Percentiles rank a stretch among this genome's conserved stretches.
Conservation (phyloP, 2,888 invertebrate genomes). For the Drosophila maculinotata region DNA sequence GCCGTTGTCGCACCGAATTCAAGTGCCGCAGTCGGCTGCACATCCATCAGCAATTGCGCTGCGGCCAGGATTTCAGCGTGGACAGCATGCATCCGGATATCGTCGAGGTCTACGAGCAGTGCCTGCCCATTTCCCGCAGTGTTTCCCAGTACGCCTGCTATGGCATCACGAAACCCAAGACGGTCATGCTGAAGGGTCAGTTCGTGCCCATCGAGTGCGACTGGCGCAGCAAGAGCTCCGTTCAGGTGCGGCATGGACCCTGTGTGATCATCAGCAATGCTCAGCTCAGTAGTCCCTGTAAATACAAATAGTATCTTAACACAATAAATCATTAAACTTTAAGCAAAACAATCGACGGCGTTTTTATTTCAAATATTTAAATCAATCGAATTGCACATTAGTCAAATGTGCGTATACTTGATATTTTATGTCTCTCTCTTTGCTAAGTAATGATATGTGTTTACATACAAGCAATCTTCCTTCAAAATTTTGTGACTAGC, state of each 20-base stretch:
- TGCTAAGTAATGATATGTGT: no score
- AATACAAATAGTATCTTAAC: slow-evolving; percentile 32
- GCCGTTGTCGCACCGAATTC: slow-evolving; percentile 49
- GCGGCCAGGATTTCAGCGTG: slow-evolving; percentile 64
- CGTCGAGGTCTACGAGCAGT: slow-evolving; percentile 66
- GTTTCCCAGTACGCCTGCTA: slow-evolving; percentile 59
- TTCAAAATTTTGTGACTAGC: no score
- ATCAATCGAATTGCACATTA: no score
- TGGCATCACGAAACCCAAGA: slow-evolving; percentile 64
- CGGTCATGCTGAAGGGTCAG: slow-evolving; percentile 55
- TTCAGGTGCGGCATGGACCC: slow-evolving; percentile 62
- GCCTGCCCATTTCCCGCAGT: slow-evolving; percentile 65
- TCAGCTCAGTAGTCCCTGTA: slow-evolving; percentile 55
- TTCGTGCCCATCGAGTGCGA: slow-evolving; percentile 69
- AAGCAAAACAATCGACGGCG: slow-evolving; percentile 3
- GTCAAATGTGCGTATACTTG: no score
- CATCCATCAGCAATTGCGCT: slow-evolving; percentile 61
- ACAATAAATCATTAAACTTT: slow-evolving; percentile 31
- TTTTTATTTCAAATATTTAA: no score
- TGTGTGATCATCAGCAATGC: slow-evolving; percentile 63
- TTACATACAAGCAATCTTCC: no score
- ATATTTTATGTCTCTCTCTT: no score
- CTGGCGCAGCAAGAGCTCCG: slow-evolving; percentile 61
- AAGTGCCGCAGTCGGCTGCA: slow-evolving; percentile 47
- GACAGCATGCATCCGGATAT: slow-evolving; percentile 68